phyloP scores from a whole-genome alignment of 2,888 invertebrate genomes.

The Eulithis testata region DNA sequence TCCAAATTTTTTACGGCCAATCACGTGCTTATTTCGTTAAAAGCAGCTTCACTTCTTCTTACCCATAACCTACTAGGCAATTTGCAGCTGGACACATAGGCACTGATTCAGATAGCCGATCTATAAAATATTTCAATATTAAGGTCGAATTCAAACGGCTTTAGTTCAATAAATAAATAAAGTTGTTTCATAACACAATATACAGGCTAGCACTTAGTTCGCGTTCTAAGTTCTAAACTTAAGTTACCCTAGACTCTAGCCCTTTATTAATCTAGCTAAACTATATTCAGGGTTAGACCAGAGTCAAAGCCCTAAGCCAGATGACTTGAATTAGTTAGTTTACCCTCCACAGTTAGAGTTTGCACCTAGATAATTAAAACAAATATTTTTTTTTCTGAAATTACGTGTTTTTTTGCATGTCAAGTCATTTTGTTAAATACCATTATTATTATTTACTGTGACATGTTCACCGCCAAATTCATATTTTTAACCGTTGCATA shows the following conservation, averaged over 20 bases:
- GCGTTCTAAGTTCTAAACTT: background rate
- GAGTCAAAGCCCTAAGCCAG: background rate
- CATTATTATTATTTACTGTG: too few species aligned
- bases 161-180: background rate
- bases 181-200: too few species aligned
- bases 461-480: background rate
- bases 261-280: background rate
- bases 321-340: too few species aligned
- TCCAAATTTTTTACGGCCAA: background rate
- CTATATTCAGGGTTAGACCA: background rate
- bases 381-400: too few species aligned
- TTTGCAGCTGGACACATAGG: background rate
- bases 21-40: background rate
- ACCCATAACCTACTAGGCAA: too few species aligned
- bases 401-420: too few species aligned
- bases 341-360: too few species aligned
- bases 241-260: background rate
- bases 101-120: too few species aligned
- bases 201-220: background rate
- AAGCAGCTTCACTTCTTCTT: too few species aligned
- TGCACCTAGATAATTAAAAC: too few species aligned
- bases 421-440: too few species aligned
- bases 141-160: background rate
- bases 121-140: too few species aligned
- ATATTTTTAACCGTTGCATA: background rate